A percentile compares a stretch with the other conserved stretches of the same genome.
These are phyloP conservation scores for Pimpla rufipes DNA, from an alignment of 2,888 invertebrate species.

Conservation along the genomic window DNA sequence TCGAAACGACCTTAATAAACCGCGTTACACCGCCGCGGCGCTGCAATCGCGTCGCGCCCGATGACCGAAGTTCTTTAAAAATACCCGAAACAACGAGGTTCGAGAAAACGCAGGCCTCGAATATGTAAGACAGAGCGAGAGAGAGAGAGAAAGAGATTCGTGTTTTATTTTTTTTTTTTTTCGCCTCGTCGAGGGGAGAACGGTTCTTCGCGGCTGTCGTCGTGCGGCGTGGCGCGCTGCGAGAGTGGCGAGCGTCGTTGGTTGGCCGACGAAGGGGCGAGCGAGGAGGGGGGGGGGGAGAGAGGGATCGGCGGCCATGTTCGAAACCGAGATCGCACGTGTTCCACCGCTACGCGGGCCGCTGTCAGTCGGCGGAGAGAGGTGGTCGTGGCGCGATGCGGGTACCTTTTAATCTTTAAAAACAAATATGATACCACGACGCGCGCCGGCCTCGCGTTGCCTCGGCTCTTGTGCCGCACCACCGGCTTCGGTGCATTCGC, in stretches of 20 bases:
- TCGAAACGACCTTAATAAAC: not conserved
- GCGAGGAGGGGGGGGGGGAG: constrained; percentile 11
- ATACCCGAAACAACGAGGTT: constrained; percentile 32
- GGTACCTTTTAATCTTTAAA: constrained; percentile 68
- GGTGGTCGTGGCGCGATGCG: constrained; percentile 71
- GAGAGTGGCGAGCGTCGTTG: constrained; percentile 45
- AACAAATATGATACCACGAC: constrained; percentile 51
- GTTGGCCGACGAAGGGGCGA: constrained; percentile 23
- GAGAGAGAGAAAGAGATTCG: constrained; percentile 37
- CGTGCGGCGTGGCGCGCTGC: constrained; percentile 35
- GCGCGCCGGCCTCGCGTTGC: constrained; percentile 27
- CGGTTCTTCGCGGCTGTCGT: constrained; percentile 55
- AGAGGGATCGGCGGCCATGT: constrained; percentile 72
- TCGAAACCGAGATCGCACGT: constrained; percentile 75
- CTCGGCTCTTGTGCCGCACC: not conserved
- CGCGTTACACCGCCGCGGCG: not conserved
- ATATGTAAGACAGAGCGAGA: constrained; percentile 4
- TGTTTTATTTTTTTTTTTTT: constrained; percentile 20
- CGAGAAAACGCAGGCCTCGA: constrained; percentile 8
- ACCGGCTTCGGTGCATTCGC: constrained; percentile 23
- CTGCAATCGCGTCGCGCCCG: not conserved
- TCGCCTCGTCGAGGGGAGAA: constrained; percentile 44
- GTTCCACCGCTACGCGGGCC: constrained; percentile 71
- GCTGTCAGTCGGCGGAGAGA: constrained; percentile 72
- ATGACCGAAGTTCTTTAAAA: constrained; percentile 31